Evolutionary conservation across 2,888 invertebrate genomes (phyloP).

Genomic region (Tillus elongatus): DNA sequence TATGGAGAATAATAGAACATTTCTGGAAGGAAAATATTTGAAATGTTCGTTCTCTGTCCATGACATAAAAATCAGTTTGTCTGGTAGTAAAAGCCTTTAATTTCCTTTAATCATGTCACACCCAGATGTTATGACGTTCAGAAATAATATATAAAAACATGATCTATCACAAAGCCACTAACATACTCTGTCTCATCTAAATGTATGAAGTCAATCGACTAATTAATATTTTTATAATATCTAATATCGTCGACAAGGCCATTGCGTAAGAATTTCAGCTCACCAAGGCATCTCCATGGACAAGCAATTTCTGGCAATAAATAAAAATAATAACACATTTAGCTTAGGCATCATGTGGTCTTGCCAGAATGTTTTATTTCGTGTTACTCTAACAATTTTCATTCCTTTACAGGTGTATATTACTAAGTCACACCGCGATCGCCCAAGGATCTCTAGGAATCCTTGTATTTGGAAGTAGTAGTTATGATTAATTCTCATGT

Average conservation of each 20-base stretch:
- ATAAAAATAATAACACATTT: too few species aligned
- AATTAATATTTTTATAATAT: background rate
- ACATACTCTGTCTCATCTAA: background rate
- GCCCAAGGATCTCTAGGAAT: too few species aligned
- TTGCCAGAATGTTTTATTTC: constrained; percentile 1
- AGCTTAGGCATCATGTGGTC: constrained; percentile 1
- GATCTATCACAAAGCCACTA: constrained; percentile 4
- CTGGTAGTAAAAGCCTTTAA: too few species aligned
- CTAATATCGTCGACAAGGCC: background rate
- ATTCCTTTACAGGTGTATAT: constrained; percentile 1
- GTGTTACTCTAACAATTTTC: constrained; percentile 2
- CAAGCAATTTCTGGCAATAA: background rate
- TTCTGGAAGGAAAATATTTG: background rate
- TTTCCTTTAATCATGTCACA: too few species aligned
- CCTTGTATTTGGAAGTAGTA: too few species aligned
- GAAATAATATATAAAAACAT: constrained; percentile 3
- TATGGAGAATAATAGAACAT: background rate
- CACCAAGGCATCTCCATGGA: constrained; percentile 1
- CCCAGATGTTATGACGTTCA: too few species aligned
- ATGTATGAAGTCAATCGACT: background rate
- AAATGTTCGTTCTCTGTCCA: too few species aligned
- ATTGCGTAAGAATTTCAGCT: constrained; percentile 1
- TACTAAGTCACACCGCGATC: background rate
- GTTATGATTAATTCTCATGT: too few species aligned
- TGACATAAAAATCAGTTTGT: too few species aligned